Conservation (phyloP, 2,113 vertebrate genomes). For the Muntiacus muntjak region DNA sequence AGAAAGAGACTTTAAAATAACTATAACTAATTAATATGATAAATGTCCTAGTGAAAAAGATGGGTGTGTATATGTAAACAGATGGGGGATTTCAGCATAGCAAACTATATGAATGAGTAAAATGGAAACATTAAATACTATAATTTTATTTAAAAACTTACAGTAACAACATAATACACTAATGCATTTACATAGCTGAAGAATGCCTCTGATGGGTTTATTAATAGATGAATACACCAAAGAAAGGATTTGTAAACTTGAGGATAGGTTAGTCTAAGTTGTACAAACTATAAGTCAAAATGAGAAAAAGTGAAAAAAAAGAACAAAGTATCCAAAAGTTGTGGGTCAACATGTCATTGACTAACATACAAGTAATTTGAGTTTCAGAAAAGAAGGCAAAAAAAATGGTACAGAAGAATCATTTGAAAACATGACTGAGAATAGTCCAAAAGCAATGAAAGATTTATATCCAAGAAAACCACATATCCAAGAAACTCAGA, state of each 20-base stretch:
- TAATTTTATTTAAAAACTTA: neutral
- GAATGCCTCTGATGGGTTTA: neutral
- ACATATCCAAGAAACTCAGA: neutral
- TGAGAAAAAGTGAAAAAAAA: neutral
- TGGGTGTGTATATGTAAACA: neutral
- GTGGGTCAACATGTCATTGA: neutral
- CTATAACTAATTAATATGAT: neutral
- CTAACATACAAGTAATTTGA: neutral
- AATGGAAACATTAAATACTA: neutral
- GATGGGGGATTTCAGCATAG: neutral
- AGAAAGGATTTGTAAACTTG: neutral
- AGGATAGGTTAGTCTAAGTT: neutral
- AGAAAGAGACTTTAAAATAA: slow-evolving; percentile 22
- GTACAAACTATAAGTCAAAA: slow-evolving; percentile 8
- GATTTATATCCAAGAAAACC: neutral
- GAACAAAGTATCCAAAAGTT: neutral
- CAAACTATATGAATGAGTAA: neutral
- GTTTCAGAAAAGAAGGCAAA: neutral
- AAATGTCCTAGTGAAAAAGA: neutral
- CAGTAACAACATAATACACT: neutral
- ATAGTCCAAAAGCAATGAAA: slow-evolving; percentile 16
- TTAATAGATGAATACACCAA: neutral
- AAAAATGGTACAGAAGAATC: neutral
- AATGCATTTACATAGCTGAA: neutral
- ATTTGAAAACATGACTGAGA: neutral